phyloP scores from a whole-genome alignment of 2,888 invertebrate genomes.

The Dryobotodes eremita region DNA sequence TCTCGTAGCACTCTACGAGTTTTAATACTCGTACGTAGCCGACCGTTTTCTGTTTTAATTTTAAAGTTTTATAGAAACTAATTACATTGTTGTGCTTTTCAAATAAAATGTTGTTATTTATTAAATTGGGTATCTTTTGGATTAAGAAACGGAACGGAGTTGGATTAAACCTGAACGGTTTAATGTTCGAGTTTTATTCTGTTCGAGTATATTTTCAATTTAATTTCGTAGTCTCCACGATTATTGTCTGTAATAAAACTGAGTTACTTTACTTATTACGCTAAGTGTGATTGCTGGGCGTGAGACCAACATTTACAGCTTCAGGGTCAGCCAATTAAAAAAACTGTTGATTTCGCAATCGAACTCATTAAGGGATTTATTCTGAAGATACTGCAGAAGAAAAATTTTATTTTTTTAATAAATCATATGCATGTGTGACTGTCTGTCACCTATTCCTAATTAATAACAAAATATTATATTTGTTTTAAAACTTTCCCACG shows the following conservation, averaged over 20 bases:
- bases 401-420: too few relatives aligned
- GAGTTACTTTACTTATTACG: constrained; percentile 14
- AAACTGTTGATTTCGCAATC: neutral
- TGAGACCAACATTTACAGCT: neutral
- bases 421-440: too few relatives aligned
- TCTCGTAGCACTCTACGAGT: constrained; percentile 66
- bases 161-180: constrained; percentile 22
- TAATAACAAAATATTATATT: too few relatives aligned
- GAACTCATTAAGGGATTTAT: neutral
- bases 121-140: constrained; percentile 43
- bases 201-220: constrained; percentile 34
- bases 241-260: constrained; percentile 31
- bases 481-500: too few relatives aligned
- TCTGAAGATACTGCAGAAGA: too few relatives aligned
- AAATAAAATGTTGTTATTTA: constrained; percentile 63
- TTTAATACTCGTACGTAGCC: constrained; percentile 68
- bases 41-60: constrained; percentile 72
- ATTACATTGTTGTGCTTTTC: constrained; percentile 70
- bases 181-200: constrained; percentile 6
- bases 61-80: constrained; percentile 71
- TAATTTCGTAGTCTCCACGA: constrained; percentile 20
- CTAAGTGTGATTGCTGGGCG: constrained; percentile 29
- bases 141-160: constrained; percentile 32
- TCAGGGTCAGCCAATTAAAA: neutral
- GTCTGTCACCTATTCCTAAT: too few relatives aligned